Percentiles rank a stretch among this genome's conserved stretches.
These are phyloP conservation scores for Yasuhikotakia modesta DNA, from an alignment of 2,797 vertebrate species.

Conservation along the genomic window DNA sequence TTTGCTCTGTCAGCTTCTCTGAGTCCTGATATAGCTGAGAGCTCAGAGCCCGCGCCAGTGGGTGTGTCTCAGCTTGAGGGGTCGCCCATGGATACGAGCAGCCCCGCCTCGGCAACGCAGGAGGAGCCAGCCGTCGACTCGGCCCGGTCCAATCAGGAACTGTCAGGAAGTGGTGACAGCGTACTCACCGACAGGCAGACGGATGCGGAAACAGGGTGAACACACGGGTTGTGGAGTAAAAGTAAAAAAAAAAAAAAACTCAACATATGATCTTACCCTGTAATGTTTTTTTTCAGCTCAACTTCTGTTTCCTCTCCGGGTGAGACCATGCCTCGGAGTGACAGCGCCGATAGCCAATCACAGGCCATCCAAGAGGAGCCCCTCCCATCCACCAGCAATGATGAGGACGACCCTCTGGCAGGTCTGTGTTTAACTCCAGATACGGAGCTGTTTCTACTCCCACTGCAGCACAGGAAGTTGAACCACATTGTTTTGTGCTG, in stretches of 20 bases:
- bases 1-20: slow-evolving; percentile 79
- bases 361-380: slow-evolving; percentile 91
- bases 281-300: slow-evolving; percentile 64
- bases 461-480: not conserved
- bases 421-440: slow-evolving; percentile 68
- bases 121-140: slow-evolving; percentile 78
- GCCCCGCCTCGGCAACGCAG: slow-evolving; percentile 88
- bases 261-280: too few relatives aligned
- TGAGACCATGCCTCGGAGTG: slow-evolving; percentile 83
- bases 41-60: slow-evolving; percentile 83
- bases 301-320: slow-evolving; percentile 84
- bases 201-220: slow-evolving; percentile 77
- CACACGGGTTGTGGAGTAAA: not conserved
- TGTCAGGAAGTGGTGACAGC: slow-evolving; percentile 74
- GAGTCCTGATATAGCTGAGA: slow-evolving; percentile 91
- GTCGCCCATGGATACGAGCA: slow-evolving; percentile 96
- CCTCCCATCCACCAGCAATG: slow-evolving; percentile 92
- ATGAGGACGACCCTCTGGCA: slow-evolving; percentile 93
- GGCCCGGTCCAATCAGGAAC: slow-evolving; percentile 70
- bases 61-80: slow-evolving; percentile 90
- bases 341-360: slow-evolving; percentile 80
- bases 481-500: not conserved
- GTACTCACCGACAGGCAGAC: slow-evolving; percentile 77
- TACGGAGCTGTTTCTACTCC: not conserved
- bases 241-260: too few relatives aligned